Evolutionary conservation across 2,888 invertebrate species (phyloP).

Genomic region (Netelia melanura): DNA sequence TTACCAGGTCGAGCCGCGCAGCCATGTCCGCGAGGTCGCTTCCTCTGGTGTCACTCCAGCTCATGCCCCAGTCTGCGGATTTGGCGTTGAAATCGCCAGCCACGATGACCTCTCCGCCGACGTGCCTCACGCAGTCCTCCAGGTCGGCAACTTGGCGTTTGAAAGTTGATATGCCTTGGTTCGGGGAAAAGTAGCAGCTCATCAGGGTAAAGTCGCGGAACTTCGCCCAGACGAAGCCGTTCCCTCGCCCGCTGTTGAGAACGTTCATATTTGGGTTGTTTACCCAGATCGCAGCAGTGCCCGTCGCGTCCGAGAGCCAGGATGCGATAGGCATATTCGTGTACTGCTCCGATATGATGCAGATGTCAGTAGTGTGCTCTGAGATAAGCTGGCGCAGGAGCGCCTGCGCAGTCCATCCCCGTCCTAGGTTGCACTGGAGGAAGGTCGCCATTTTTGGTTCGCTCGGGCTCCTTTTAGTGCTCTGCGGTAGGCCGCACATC

Average conservation of each 20-base stretch:
- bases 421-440: constrained; percentile 1
- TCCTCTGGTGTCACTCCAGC: neutral
- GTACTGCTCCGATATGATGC: constrained; percentile 49
- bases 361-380: constrained; percentile 21
- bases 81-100: neutral
- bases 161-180: constrained; percentile 24
- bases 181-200: constrained; percentile 63
- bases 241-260: neutral
- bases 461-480: neutral
- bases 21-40: constrained; percentile 26
- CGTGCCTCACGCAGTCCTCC: constrained; percentile 24
- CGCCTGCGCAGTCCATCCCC: constrained; percentile 9
- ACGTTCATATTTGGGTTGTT: neutral
- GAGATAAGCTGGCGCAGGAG: constrained; percentile 1
- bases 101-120: constrained; percentile 42
- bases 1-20: constrained; percentile 35
- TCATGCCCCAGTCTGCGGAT: neutral
- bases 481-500: constrained; percentile 24
- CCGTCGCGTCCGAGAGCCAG: constrained; percentile 17
- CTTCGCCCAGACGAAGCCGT: constrained; percentile 46
- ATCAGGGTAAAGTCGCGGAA: constrained; percentile 18
- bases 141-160: constrained; percentile 40
- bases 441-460: neutral
- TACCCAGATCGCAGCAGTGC: constrained; percentile 21
- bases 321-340: neutral